A percentile compares a stretch with the other conserved stretches of the same genome.
Conservation (phyloP, 64 coral and sea anemone genomes). For the Cladopsammia gracilis region DNA sequence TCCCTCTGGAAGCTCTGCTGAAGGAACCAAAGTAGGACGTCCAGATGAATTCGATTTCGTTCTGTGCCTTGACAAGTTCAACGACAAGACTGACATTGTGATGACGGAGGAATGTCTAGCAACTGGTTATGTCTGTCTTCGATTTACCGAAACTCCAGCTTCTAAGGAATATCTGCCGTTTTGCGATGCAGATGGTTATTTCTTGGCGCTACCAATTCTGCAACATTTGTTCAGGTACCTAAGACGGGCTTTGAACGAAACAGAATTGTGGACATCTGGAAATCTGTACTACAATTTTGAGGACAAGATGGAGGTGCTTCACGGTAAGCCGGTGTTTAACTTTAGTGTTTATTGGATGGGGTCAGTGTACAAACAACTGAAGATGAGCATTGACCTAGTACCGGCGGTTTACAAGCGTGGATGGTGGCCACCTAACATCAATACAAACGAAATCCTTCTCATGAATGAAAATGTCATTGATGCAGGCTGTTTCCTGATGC, state of each 20-base stretch:
- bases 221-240: conserved; percentile 14
- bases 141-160: conserved; percentile 27
- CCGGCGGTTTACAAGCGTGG: conserved; percentile 13
- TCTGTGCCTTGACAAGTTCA: conserved; percentile 41
- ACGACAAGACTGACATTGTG: conserved; percentile 24
- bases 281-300: conserved; percentile 56
- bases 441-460: background rate
- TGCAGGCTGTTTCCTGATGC: conserved; percentile 18
- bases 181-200: conserved; percentile 29
- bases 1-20: conserved; percentile 36
- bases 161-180: conserved; percentile 16
- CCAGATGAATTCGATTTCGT: conserved; percentile 54
- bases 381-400: conserved; percentile 31
- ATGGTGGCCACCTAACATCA: conserved; percentile 34
- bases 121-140: conserved; percentile 33
- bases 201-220: conserved; percentile 12
- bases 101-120: conserved; percentile 8
- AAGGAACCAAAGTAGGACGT: conserved; percentile 42
- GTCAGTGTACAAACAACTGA: conserved; percentile 35
- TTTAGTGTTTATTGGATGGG: conserved; percentile 53
- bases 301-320: conserved; percentile 34
- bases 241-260: conserved; percentile 34
- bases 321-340: conserved; percentile 50
- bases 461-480: background rate
- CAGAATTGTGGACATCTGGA: conserved; percentile 17